Base-by-base conservation (phyloP, 2,888 invertebrate genomes). In the Parnassius orleans region DNA sequence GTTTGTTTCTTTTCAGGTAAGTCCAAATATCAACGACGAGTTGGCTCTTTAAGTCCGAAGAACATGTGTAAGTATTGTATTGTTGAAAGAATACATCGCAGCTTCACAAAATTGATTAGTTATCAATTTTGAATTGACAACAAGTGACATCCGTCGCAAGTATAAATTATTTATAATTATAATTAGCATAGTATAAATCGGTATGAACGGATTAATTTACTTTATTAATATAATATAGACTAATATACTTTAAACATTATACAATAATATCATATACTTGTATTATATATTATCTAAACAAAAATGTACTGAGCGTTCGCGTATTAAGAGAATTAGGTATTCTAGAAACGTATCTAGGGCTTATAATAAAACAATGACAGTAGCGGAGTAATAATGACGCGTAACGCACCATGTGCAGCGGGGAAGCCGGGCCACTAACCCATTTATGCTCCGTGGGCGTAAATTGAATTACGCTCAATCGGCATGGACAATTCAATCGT, bases 341-440 rank as follows among this genome's bases (percentile, higher is more conserved):
- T 55, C 50, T 51, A 50, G 50, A 44, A 55, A 41, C 41, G 41
- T 24, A 15, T 54, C 42, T 42, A 47, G 24, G 43, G 24, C 51
- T 44, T 50, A 24, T 24, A 47, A 55, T 14, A 52, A 56, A 56
- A 57, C 41, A 56, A 60, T 43, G 56, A 57, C 62, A 62, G 57
- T 57, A 57, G 53, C 53, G 12, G 11, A 5, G 19, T 33, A 11
- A n/a, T 46, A 41, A n/a, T 44, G 43, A 48, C 41, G 48, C 15
- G 48, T 48, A n/a, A 47, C 48, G n/a, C 44, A 62, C 33, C 41
- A 15, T 52, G 50, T 56, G 54, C 14, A 51, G 53, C 46, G 68
- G 69, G 68, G 72, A 75, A 73, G 73, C 73, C 75, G 70, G 73
- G 76, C 75, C 70, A 71, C 70, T 77, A 77, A 77, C 77, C 77